Conservation (phyloP, 2,113 vertebrate species). For the Hylia prasina region DNA sequence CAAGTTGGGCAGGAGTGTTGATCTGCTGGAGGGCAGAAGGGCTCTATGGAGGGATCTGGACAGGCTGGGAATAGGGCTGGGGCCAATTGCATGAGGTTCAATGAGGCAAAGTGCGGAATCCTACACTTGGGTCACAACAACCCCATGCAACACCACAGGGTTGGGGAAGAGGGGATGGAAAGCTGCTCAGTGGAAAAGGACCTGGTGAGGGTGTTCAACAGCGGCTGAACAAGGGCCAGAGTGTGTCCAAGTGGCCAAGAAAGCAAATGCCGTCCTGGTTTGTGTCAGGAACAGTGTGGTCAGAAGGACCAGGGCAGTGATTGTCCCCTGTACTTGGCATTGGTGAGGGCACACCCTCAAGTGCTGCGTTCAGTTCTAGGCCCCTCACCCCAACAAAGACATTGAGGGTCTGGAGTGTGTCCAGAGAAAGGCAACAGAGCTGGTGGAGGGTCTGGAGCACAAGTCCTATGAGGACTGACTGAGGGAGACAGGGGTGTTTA, state of each 20-base stretch:
- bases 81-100: background rate
- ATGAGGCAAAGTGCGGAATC: background rate
- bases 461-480: fast-evolving
- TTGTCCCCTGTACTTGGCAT: too few species aligned
- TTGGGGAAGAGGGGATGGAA: background rate
- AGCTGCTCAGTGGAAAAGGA: background rate
- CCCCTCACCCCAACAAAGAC: background rate
- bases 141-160: background rate
- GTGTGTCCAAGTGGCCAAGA: background rate
- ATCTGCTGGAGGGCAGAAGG: background rate
- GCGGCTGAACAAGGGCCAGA: background rate
- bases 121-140: background rate
- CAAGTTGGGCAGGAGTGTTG: background rate
- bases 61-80: background rate
- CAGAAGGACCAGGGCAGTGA: background rate
- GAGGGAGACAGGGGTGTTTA: background rate
- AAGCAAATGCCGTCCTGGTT: background rate
- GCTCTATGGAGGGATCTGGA: background rate
- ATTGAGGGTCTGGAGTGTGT: fast-evolving
- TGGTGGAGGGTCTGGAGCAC: background rate
- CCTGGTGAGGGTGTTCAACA: fast-evolving
- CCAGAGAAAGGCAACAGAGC: fast-evolving
- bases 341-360: fast-evolving
- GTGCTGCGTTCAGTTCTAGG: fast-evolving
- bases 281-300: fast-evolving